phyloP scores from a whole-genome alignment of 92 coral and sea anemone species.

The Epizoanthus stellaris region DNA sequence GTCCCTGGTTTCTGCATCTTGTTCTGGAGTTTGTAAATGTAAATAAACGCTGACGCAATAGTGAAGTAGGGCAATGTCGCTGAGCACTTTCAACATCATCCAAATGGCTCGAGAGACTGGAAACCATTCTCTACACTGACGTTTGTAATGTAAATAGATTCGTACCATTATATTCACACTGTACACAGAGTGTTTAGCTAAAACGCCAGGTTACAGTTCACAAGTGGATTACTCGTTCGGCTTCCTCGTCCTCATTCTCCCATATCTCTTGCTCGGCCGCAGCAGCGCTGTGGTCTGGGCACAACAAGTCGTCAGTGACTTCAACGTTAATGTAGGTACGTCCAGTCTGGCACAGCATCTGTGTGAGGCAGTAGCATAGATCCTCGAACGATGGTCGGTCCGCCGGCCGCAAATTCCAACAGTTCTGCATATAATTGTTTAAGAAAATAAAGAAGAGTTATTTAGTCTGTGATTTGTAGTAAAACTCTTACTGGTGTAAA shows the following conservation, averaged over 20 bases:
- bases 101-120: no score
- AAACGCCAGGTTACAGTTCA: not conserved
- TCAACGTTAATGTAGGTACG: conserved; percentile 24
- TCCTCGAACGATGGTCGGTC: conserved; percentile 27
- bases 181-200: no score
- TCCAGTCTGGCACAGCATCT: conserved; percentile 29
- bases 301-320: conserved; percentile 6
- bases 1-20: no score
- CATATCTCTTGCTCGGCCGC: conserved; percentile 6
- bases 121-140: no score
- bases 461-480: not conserved
- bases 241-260: not conserved
- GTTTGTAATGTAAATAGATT: no score
- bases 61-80: no score
- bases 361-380: not conserved
- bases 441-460: not conserved
- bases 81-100: no score
- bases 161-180: no score
- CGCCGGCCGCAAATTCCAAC: conserved; percentile 18
- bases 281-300: not conserved
- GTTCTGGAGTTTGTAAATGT: no score
- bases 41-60: no score
- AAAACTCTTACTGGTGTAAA: no score
- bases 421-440: not conserved
- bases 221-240: not conserved